Conservation (phyloP, 30 jellyfish, hydroid and myxozoan species). For the Catostylus mosaicus region DNA sequence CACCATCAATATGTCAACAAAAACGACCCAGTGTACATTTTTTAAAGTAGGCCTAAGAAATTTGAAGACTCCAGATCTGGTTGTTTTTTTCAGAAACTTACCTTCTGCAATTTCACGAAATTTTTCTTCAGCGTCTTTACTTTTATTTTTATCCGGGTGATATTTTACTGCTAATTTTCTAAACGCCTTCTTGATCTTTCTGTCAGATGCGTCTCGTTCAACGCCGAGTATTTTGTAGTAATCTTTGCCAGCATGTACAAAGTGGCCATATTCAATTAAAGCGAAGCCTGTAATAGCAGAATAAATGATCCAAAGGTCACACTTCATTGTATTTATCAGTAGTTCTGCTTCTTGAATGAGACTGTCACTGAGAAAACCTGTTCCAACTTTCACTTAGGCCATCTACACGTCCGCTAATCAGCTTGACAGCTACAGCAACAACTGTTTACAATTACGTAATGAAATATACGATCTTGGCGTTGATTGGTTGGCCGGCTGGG, state of each 20-base stretch:
- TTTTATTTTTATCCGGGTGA: conserved; percentile 95
- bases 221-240: conserved; percentile 92
- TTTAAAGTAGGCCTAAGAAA: too few relatives aligned
- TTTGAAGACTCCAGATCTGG: too few relatives aligned
- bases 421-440: conserved; percentile 28
- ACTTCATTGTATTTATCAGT: conserved; percentile 39
- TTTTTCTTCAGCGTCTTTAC: conserved; percentile 80
- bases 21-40: too few relatives aligned
- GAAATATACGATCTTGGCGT: conserved; percentile 34
- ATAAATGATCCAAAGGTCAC: conserved; percentile 51
- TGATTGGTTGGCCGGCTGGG: conserved; percentile 56
- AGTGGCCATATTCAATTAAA: conserved; percentile 27
- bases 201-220: conserved; percentile 79
- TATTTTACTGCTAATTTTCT: conserved; percentile 91
- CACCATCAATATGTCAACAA: too few relatives aligned
- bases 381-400: too few relatives aligned
- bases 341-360: background rate
- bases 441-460: background rate
- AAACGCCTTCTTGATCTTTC: conserved; percentile 91
- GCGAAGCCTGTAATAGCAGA: conserved; percentile 57
- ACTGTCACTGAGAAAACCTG: background rate
- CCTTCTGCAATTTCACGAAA: conserved; percentile 98
- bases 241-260: conserved; percentile 81
- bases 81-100: too few relatives aligned
- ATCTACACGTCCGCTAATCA: background rate